phyloP scores from a whole-genome alignment of 2,797 vertebrate genomes.

The Lepus oiostolus region DNA sequence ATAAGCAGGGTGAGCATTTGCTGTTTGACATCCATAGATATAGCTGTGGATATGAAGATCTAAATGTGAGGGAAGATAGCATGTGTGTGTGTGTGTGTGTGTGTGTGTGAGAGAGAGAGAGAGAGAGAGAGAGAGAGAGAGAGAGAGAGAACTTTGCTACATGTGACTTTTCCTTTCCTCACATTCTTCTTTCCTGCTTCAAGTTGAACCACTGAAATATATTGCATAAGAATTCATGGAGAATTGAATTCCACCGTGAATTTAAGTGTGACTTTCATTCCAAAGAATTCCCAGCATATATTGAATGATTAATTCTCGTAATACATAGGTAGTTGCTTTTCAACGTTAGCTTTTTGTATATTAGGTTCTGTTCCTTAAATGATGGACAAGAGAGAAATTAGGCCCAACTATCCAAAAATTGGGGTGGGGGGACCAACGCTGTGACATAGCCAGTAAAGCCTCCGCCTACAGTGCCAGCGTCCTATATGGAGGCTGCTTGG shows the following conservation, averaged over 20 bases:
- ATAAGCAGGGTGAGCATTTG: constrained; percentile 78
- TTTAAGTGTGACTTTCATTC: constrained; percentile 10
- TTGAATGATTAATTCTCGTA: constrained; percentile 13
- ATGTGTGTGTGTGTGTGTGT: background rate
- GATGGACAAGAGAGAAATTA: background rate
- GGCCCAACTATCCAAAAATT: background rate
- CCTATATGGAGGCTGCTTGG: too few relatives aligned
- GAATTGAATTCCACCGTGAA: background rate
- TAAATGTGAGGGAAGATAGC: constrained; percentile 60
- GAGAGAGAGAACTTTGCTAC: background rate
- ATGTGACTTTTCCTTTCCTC: background rate
- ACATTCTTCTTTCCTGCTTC: background rate
- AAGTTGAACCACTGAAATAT: background rate
- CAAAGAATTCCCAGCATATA: background rate
- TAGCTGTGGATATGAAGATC: constrained; percentile 74
- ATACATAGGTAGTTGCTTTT: background rate
- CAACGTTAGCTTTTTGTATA: background rate
- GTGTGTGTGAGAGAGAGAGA: background rate
- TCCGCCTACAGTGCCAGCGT: too few relatives aligned
- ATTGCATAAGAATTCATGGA: background rate
- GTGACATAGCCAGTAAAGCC: too few relatives aligned
- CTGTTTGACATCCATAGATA: constrained; percentile 57
- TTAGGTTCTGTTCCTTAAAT: background rate
- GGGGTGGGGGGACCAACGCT: background rate
- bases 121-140: background rate